A percentile compares a stretch with the other conserved stretches of the same genome.
These are phyloP conservation scores for Eudorcas thomsonii DNA, from an alignment of 2,113 vertebrate genomes.

Conservation along the genomic window DNA sequence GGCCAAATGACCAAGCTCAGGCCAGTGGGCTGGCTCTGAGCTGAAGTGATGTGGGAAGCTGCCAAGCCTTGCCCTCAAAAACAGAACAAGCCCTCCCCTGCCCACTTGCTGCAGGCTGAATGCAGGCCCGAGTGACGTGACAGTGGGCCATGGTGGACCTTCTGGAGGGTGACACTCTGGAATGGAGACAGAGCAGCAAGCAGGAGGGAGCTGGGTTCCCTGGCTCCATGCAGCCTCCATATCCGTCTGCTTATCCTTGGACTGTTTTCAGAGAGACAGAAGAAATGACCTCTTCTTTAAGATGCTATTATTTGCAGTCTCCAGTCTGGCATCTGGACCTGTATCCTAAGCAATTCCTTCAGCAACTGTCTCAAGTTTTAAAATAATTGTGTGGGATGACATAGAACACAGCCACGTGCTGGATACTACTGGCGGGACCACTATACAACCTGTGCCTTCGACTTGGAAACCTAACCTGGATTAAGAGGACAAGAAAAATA, in stretches of 20 bases:
- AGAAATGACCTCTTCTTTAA: not conserved
- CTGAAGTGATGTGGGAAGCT: not conserved
- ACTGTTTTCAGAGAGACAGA: too few species aligned
- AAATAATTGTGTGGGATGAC: not conserved
- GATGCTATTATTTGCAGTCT: not conserved
- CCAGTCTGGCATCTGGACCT: not conserved
- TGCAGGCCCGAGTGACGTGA: accelerated
- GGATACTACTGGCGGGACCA: not conserved
- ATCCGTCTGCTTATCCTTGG: not conserved
- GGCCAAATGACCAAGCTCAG: not conserved
- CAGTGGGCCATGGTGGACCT: not conserved
- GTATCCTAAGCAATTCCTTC: not conserved
- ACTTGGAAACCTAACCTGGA: not conserved
- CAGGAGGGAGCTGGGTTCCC: not conserved
- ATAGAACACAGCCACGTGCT: not conserved
- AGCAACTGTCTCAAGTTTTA: not conserved
- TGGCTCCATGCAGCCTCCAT: not conserved
- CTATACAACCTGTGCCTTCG: not conserved
- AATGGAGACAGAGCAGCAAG: not conserved
- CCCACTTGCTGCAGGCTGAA: not conserved
- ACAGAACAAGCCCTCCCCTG: not conserved
- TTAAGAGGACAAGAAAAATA: not conserved
- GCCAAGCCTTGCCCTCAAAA: not conserved
- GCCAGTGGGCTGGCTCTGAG: not conserved
- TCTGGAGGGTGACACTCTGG: not conserved